Base-by-base conservation (phyloP, 2,888 invertebrate species). In the Caradrina clavipalpis region DNA sequence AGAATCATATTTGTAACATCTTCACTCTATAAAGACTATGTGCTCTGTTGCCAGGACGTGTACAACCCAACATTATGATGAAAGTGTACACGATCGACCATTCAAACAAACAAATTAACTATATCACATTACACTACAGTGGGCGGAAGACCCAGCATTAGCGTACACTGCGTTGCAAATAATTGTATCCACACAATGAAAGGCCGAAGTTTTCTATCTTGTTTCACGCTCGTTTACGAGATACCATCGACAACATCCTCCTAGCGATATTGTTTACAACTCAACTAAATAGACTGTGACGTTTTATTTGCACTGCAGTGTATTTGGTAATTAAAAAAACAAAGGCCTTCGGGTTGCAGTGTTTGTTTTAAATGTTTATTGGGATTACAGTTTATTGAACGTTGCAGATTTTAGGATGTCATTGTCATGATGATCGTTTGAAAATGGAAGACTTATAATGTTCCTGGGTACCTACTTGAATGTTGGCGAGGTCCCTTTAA, bases 241-340 rank as follows among this genome's bases (percentile, higher is more conserved):
- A 86, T 86, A 76, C 63, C 59, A 86, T 86, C 85, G 65, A 57
- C 53, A 17, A 73, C 79, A 85, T 81, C 86, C 88, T 88, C 87
- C 82, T 82, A 71, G 76, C 77, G 80, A 86, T 84, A 86, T 82
- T 84, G 86, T 85, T 86, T 87, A 86, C 87, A 86, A 82, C 72
- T 81, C 74, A 76, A 82, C 78, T 88, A 88, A 89, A 89, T 89
- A 89, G 89, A 89, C 71, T 86, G 87, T 84, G 79, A 86, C 81
- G 83, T 75, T 80, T 85, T 83, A 83, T 82, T 82, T 85, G 73
- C 83, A 69, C 80, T 71, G 73, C 74, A 75, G 39, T 82, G 85
- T 57, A 76, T 79, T 82, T 85, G 70, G 76, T 83, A 82, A 83
- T 83, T 82, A 73, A 69, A 71, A 70, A 67, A 53, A 72, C 71